Evolutionary conservation across 1,140 invertebrate genomes (phyloP).

Genomic region (Trichonephila inaurata): DNA sequence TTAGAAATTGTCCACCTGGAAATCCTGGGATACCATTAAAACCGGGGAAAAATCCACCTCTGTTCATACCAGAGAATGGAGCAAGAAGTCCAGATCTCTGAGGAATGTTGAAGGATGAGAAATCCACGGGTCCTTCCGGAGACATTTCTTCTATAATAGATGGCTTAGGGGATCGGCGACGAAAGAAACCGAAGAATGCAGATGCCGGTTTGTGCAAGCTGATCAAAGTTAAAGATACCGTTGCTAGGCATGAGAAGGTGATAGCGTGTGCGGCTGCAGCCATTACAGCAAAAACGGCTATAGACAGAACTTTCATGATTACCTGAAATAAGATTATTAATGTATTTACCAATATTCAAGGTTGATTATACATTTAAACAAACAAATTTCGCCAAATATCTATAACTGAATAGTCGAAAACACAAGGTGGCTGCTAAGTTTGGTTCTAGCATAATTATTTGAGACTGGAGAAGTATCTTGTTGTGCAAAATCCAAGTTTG

Average conservation of each 20-base stretch:
- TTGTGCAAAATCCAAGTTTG: no score
- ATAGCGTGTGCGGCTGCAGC: background rate
- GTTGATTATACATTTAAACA: no score
- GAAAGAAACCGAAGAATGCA: slow-evolving; percentile 64
- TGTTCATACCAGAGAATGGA: background rate
- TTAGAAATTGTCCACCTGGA: slow-evolving; percentile 14
- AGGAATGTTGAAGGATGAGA: background rate
- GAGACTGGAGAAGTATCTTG: no score
- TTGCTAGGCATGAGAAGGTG: background rate
- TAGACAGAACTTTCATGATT: background rate
- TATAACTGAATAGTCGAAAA: no score
- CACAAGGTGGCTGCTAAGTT: no score
- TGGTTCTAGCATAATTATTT: no score
- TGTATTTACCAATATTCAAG: background rate
- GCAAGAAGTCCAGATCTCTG: background rate
- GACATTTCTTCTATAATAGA: background rate
- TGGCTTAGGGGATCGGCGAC: slow-evolving; percentile 18
- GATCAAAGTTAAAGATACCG: background rate
- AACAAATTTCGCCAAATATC: no score
- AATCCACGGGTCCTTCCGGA: background rate
- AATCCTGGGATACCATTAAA: background rate
- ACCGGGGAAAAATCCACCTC: background rate
- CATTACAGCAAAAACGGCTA: background rate
- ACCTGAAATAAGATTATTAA: background rate
- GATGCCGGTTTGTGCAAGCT: slow-evolving; percentile 5